Percentiles rank a stretch among this genome's conserved stretches.
These are phyloP conservation scores for Gallirallus australis DNA, from an alignment of 2,797 vertebrate genomes.

Conservation along the genomic window DNA sequence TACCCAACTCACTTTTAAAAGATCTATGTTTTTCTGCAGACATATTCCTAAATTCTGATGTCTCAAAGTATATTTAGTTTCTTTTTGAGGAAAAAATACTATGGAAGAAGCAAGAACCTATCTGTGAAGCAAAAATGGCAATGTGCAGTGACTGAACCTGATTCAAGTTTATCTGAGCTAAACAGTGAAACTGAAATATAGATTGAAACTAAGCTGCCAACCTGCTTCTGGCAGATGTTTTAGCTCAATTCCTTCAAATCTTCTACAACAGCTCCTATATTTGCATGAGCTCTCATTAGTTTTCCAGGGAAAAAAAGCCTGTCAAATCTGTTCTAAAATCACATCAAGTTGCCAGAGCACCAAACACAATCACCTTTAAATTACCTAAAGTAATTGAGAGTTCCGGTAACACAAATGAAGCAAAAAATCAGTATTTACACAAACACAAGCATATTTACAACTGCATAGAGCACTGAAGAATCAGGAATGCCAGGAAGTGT, in stretches of 20 bases:
- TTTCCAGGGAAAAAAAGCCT: neutral
- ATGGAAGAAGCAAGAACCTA: neutral
- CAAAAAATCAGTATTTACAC: neutral
- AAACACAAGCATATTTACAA: neutral
- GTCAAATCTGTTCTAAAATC: neutral
- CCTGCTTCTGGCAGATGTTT: neutral
- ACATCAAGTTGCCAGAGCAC: neutral
- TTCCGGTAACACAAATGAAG: neutral
- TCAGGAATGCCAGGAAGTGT: rapidly evolving
- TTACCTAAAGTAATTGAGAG: neutral
- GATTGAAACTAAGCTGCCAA: neutral
- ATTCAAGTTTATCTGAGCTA: slow-evolving; percentile 10
- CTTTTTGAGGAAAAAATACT: neutral
- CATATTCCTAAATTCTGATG: neutral
- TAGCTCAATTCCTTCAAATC: neutral
- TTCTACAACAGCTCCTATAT: neutral
- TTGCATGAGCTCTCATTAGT: neutral
- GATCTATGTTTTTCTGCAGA: neutral
- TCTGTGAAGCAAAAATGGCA: neutral
- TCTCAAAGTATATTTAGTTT: neutral
- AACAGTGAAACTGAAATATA: neutral
- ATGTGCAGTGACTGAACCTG: neutral
- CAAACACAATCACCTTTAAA: neutral
- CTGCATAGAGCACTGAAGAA: neutral
- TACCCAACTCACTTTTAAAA: neutral